phyloP scores from a whole-genome alignment of 2,113 vertebrate species.

The Candoia aspera region DNA sequence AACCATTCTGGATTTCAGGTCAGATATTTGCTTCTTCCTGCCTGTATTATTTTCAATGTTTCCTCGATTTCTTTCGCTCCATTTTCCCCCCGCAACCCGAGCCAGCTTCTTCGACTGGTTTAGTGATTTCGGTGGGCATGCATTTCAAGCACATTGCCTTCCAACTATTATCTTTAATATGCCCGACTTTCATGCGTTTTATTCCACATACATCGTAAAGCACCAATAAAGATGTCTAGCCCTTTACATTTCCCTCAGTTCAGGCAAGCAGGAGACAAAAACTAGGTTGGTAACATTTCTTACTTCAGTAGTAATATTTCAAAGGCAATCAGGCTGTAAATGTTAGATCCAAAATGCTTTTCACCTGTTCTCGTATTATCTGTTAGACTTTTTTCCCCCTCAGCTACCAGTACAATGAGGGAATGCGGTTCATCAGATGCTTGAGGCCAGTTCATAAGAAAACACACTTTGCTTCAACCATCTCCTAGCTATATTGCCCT shows the following conservation, averaged over 20 bases:
- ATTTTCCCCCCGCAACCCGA: neutral
- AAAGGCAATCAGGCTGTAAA: conserved; percentile 1
- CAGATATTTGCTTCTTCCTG: neutral
- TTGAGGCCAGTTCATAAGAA: neutral
- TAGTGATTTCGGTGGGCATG: neutral
- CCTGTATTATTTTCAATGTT: neutral
- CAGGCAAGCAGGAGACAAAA: neutral
- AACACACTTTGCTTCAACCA: neutral
- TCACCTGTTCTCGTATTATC: conserved; percentile 13
- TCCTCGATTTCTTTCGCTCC: neutral
- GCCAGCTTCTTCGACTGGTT: neutral
- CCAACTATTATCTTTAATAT: conserved; percentile 11
- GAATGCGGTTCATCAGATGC: neutral
- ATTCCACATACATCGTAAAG: conserved; percentile 37
- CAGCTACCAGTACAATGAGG: neutral
- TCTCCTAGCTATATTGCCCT: neutral
- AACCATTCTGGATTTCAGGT: neutral
- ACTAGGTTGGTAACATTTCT: neutral
- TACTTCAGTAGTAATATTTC: neutral
- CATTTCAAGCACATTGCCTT: neutral
- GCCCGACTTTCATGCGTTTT: neutral
- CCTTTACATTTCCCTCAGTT: conserved; percentile 1
- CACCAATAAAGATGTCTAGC: conserved; percentile 19
- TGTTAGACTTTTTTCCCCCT: neutral
- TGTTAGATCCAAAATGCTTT: neutral